Conservation (phyloP, 2,797 vertebrate species). For the Psittacula derbiana region DNA sequence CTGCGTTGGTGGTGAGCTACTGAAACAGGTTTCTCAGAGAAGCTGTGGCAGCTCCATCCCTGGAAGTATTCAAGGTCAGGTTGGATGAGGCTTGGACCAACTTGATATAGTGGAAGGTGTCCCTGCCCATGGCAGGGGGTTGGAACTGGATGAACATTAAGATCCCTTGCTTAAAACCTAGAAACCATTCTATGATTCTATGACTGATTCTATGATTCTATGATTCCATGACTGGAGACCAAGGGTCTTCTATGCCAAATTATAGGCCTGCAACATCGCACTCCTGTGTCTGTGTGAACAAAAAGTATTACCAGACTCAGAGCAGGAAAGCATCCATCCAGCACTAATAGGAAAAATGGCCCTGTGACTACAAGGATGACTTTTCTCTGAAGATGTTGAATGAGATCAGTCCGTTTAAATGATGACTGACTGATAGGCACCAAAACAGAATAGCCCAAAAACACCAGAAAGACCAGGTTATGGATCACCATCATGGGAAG, state of each 20-base stretch:
- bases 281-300: background rate
- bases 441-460: background rate
- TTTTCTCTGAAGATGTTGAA: background rate
- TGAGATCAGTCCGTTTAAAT: background rate
- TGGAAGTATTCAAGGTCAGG: background rate
- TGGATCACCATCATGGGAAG: background rate
- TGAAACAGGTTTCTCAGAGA: background rate
- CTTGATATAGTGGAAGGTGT: background rate
- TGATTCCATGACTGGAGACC: background rate
- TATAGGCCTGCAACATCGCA: fast-evolving
- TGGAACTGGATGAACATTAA: background rate
- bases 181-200: background rate
- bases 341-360: background rate
- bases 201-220: background rate
- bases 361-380: background rate
- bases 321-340: background rate
- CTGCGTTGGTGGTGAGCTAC: background rate
- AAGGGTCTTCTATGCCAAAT: background rate
- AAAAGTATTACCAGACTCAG: background rate
- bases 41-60: background rate
- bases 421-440: fast-evolving
- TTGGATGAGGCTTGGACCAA: background rate
- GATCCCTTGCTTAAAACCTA: background rate
- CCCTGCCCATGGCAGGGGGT: background rate
- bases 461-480: background rate